Percentiles rank a stretch among this genome's conserved stretches.
These are phyloP conservation scores for Schlechtendalia chinensis DNA, from an alignment of 1,140 invertebrate genomes.

Conservation along the genomic window DNA sequence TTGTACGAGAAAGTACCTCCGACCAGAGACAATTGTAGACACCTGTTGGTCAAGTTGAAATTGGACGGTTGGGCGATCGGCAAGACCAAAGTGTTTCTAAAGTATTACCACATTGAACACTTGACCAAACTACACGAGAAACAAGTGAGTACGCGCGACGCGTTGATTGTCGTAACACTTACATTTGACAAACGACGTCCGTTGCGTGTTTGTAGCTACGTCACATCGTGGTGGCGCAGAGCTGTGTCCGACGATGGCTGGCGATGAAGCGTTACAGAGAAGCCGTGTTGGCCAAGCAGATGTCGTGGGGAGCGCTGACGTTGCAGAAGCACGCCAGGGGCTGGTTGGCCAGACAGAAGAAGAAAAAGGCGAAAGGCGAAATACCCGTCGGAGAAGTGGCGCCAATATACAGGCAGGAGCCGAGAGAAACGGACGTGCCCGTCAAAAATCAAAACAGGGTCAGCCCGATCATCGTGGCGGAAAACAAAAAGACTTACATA, in stretches of 20 bases:
- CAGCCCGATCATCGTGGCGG: slow-evolving; percentile 42
- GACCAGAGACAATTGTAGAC: slow-evolving; percentile 69
- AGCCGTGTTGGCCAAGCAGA: slow-evolving; percentile 62
- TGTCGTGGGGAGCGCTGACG: slow-evolving; percentile 67
- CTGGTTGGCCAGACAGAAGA: slow-evolving; percentile 61
- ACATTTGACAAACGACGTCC: background rate
- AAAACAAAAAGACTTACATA: slow-evolving; percentile 51
- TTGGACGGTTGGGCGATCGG: slow-evolving; percentile 83
- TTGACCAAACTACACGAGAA: slow-evolving; percentile 76
- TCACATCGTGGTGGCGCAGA: slow-evolving; percentile 71
- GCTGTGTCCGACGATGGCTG: slow-evolving; percentile 70
- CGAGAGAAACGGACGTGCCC: background rate
- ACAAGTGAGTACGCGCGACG: slow-evolving; percentile 58
- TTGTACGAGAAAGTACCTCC: slow-evolving; percentile 71
- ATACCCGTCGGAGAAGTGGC: slow-evolving; percentile 46
- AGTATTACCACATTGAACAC: slow-evolving; percentile 83
- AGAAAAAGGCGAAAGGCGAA: slow-evolving; percentile 48
- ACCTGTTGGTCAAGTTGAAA: slow-evolving; percentile 69
- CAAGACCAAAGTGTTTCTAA: slow-evolving; percentile 82
- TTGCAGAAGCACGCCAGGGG: slow-evolving; percentile 67
- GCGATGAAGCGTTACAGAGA: slow-evolving; percentile 58
- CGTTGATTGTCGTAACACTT: background rate
- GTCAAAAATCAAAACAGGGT: slow-evolving; percentile 38
- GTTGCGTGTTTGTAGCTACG: slow-evolving; percentile 58
- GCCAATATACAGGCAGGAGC: slow-evolving; percentile 38